Evolutionary conservation across 1,140 invertebrate genomes (phyloP), one percentile per base, ranked within the genome.

Genomic region (Onthophagus taurus): DNA sequence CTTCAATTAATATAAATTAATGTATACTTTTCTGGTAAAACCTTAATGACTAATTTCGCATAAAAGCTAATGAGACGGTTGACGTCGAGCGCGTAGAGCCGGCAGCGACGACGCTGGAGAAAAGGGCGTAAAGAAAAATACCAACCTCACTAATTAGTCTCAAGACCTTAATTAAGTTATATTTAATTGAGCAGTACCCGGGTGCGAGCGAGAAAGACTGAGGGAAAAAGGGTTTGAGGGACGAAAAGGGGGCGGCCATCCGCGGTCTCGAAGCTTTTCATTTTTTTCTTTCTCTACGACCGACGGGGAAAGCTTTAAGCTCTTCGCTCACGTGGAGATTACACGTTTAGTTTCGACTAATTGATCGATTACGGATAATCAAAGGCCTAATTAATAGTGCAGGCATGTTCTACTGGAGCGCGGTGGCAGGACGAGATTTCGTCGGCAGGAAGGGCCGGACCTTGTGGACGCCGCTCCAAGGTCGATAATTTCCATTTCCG

Each of bases 101-200:
- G n/a, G 29, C 18, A 17, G 11, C 6, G 16, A 6, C 17, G 35
- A 11, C 6, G 35, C 21, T 17, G 38, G 14, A 8, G 12, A 14
- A 13, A 17, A 20, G 14, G 21, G 38, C 12, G 53, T 38, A 55
- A 56, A 59, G 50, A 56, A 59, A 58, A 58, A 59, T 49, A 55
- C 52, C 55, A 55, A 50, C 62, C 62, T 60, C 65, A 67, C 71
- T 74, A 74, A 74, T 74, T 74, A 74, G 71, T 67, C 67, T 70
- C 70, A 72, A 74, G 70, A 72, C 69, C 70, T 70, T 73, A 74
- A 74, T 74, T 74, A 73, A 73, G 72, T 74, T 72, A 73, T 74
- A 74, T 74, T 74, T 74, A 74, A 74, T 72, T 72, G 71, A 74
- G 68, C 44, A 54, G 52, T 45, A 47, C 44, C 45, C 24, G n/a